Percentiles rank a stretch among this genome's conserved stretches.
Conservation (phyloP, 2,797 vertebrate species). For the Hafferia zeledoni region DNA sequence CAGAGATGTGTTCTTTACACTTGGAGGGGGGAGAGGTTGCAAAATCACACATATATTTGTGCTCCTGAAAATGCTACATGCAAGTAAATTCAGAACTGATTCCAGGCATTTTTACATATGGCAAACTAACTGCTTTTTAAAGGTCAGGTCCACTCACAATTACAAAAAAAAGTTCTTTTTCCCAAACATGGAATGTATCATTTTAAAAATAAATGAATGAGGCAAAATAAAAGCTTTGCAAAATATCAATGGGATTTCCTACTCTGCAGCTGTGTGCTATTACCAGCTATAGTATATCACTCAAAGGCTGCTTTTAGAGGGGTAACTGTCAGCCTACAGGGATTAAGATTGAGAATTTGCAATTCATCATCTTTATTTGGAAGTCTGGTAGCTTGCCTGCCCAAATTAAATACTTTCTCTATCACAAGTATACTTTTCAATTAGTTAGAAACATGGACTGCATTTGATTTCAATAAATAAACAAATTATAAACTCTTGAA, state of each 20-base stretch:
- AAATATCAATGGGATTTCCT: conserved; percentile 72
- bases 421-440: conserved; percentile 68
- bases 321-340: conserved; percentile 74
- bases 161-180: neutral
- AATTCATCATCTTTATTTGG: conserved; percentile 79
- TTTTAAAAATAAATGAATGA: conserved; percentile 72
- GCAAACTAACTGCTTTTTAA: conserved; percentile 17
- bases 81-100: neutral
- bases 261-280: conserved; percentile 70
- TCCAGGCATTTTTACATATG: neutral
- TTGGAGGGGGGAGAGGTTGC: conserved; percentile 4
- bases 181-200: conserved; percentile 40
- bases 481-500: conserved; percentile 63
- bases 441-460: conserved; percentile 67
- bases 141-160: neutral
- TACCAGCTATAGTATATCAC: conserved; percentile 76
- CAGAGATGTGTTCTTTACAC: conserved; percentile 1
- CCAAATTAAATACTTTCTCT: conserved; percentile 74
- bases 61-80: neutral
- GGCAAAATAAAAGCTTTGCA: conserved; percentile 70
- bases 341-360: conserved; percentile 77
- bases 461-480: conserved; percentile 70
- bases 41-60: neutral
- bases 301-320: conserved; percentile 75
- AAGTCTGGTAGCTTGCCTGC: conserved; percentile 69